Conservation (phyloP, 1,140 invertebrate species). For the Ostrea edulis region DNA sequence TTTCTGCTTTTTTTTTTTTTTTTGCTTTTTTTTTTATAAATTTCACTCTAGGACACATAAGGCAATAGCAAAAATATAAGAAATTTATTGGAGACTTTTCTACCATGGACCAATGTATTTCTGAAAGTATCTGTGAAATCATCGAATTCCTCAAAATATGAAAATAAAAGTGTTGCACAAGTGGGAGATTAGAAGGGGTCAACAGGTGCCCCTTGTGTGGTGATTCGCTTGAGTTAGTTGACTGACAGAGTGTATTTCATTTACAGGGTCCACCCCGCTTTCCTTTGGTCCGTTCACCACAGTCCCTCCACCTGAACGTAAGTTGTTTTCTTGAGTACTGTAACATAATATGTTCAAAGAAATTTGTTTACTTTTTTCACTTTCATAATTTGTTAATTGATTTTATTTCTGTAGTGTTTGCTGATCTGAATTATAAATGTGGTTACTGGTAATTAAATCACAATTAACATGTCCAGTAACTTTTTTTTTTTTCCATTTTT, state of each 20-base stretch:
- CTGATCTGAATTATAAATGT: too few relatives aligned
- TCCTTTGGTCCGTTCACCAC: conserved; percentile 30
- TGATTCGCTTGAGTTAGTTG: background rate
- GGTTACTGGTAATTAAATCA: background rate
- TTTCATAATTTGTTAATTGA: background rate
- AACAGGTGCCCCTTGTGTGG: background rate
- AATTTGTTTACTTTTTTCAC: too few relatives aligned
- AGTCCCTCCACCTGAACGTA: conserved; percentile 29
- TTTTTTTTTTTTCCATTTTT: background rate
- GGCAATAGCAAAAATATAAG: too few relatives aligned
- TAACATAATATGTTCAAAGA: too few relatives aligned
- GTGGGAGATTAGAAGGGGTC: background rate
- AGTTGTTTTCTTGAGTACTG: background rate
- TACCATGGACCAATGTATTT: background rate
- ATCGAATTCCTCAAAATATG: background rate
- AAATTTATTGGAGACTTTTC: too few relatives aligned
- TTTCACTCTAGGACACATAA: too few relatives aligned
- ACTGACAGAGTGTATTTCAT: background rate
- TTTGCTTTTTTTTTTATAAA: too few relatives aligned
- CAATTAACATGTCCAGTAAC: too few relatives aligned
- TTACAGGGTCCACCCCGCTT: background rate
- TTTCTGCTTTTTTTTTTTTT: too few relatives aligned
- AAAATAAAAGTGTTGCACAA: background rate
- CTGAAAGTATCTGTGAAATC: background rate
- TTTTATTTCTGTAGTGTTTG: background rate